These are phyloP conservation scores for Myotis planiceps DNA, from an alignment of 2,797 vertebrate genomes.

Conservation along the genomic window DNA sequence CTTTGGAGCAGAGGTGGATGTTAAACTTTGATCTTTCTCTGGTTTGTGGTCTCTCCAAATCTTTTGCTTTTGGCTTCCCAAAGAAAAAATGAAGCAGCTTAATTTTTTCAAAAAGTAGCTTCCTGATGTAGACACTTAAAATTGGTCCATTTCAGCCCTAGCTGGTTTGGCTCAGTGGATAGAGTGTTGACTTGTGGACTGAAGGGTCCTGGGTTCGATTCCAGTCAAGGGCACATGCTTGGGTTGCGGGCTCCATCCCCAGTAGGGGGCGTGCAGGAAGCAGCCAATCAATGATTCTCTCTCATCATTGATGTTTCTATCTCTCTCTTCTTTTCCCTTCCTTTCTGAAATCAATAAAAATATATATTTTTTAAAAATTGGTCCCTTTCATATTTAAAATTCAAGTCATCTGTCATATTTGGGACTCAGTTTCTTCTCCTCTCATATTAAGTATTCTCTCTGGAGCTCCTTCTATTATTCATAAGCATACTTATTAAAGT, in stretches of 20 bases:
- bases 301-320: too few species aligned
- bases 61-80: not conserved
- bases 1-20: not conserved
- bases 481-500: not conserved
- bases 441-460: not conserved
- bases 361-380: too few species aligned
- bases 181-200: too few species aligned
- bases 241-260: too few species aligned
- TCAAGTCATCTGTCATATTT: not conserved
- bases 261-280: too few species aligned
- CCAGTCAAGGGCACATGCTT: too few species aligned
- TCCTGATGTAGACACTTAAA: not conserved
- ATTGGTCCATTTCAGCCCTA: too few species aligned
- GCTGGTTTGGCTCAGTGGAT: too few species aligned
- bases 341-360: too few species aligned
- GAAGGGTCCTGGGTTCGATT: too few species aligned
- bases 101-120: slow-evolving; percentile 29
- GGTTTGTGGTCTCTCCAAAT: not conserved
- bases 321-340: too few species aligned
- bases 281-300: too few species aligned
- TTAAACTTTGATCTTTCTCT: slow-evolving; percentile 21
- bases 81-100: slow-evolving; percentile 17
- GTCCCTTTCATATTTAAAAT: not conserved
- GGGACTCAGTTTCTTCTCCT: not conserved
- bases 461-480: not conserved